Percentiles rank a stretch among this genome's conserved stretches.
These are phyloP conservation scores for Labeo catla DNA, from an alignment of 2,113 vertebrate genomes.

Conservation along the genomic window DNA sequence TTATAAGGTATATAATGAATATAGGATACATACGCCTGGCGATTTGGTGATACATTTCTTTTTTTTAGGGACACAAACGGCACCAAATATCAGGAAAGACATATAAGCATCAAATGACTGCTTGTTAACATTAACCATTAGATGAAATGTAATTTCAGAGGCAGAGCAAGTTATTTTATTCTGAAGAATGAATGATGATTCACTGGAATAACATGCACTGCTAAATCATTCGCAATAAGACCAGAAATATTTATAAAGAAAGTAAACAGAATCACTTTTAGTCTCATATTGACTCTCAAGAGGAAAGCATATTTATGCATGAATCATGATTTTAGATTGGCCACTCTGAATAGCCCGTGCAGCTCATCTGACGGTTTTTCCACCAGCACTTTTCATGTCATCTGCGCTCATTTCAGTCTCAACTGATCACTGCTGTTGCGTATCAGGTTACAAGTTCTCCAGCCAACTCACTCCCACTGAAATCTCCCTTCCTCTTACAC, in stretches of 20 bases:
- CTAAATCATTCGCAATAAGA: neutral
- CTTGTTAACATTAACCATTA: neutral
- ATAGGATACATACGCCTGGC: too few species aligned
- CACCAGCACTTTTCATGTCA: slow-evolving; percentile 49
- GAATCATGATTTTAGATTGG: neutral
- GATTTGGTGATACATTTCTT: too few species aligned
- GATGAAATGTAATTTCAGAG: neutral
- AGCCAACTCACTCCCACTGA: neutral
- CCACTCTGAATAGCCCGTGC: neutral
- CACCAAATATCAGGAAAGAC: neutral
- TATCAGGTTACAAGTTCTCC: slow-evolving; percentile 6
- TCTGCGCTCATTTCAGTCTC: slow-evolving; percentile 68
- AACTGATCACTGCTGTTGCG: slow-evolving; percentile 68
- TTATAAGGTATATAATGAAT: too few species aligned
- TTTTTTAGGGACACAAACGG: neutral
- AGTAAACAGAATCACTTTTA: neutral
- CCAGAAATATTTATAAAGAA: neutral
- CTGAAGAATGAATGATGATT: neutral
- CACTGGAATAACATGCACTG: neutral
- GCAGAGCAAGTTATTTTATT: neutral
- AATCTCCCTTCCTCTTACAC: neutral
- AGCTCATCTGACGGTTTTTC: slow-evolving; percentile 24
- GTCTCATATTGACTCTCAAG: neutral
- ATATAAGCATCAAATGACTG: neutral
- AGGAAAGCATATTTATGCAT: neutral